Conservation (phyloP, 2,113 vertebrate genomes). For the Trogon melanurus region DNA sequence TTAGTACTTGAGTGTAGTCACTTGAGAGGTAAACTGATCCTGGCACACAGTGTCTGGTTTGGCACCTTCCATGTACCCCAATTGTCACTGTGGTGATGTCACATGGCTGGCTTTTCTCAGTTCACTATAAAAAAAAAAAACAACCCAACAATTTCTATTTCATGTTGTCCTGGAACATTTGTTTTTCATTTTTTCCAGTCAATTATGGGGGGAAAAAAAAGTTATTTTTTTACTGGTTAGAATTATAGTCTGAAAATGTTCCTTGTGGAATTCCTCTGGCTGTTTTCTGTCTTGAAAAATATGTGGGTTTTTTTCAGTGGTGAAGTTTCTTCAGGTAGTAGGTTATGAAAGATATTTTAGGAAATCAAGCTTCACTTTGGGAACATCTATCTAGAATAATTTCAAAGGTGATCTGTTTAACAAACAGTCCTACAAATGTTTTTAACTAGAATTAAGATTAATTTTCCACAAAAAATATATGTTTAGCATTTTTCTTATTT, state of each 20-base stretch:
- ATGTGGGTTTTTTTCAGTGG: background rate
- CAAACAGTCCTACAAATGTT: background rate
- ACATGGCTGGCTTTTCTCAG: slow-evolving; percentile 22
- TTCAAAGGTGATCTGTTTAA: background rate
- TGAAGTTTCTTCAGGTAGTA: slow-evolving; percentile 28
- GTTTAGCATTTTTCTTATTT: background rate
- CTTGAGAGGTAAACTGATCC: background rate
- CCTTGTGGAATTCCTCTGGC: slow-evolving; percentile 37
- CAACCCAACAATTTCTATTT: background rate
- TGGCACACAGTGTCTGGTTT: background rate
- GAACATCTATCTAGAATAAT: background rate
- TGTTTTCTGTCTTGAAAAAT: slow-evolving; percentile 45
- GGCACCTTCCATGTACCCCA: slow-evolving; percentile 3
- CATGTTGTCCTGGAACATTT: slow-evolving; percentile 40
- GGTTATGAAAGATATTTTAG: background rate
- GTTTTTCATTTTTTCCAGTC: slow-evolving; percentile 54
- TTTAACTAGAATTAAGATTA: background rate
- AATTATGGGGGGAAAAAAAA: background rate
- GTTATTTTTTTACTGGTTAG: slow-evolving; percentile 4
- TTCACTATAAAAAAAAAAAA: background rate
- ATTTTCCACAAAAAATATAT: background rate
- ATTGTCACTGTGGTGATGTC: background rate
- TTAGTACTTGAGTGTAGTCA: background rate
- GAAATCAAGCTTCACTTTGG: background rate
- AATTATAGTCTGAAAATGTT: slow-evolving; percentile 22